Evolutionary conservation across 2,797 vertebrate species (phyloP).

Genomic region (Yasuhikotakia modesta): DNA sequence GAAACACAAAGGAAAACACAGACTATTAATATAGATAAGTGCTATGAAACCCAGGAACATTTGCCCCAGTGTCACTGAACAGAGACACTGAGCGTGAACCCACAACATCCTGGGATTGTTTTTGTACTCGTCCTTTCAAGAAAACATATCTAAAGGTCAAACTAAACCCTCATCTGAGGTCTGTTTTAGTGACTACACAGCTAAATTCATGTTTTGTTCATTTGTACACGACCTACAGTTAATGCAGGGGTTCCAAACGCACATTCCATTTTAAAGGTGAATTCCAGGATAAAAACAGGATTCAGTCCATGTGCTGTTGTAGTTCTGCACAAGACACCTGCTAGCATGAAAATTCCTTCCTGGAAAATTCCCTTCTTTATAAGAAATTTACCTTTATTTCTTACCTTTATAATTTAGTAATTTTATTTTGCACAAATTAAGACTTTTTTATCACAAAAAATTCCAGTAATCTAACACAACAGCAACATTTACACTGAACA

Average conservation of each 20-base stretch:
- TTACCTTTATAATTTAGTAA: no score
- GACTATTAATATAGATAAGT: conserved; percentile 22
- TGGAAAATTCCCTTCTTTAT: no score
- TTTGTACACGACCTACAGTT: neutral
- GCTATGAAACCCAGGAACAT: conserved; percentile 18
- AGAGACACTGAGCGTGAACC: conserved; percentile 24
- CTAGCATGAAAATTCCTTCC: neutral
- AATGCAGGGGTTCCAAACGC: conserved; percentile 1
- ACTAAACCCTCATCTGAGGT: conserved; percentile 32
- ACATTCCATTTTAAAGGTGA: conserved; percentile 19
- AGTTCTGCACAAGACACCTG: neutral
- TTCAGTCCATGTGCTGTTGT: neutral
- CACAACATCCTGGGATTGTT: conserved; percentile 74
- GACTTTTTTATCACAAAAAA: no score
- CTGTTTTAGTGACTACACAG: conserved; percentile 12
- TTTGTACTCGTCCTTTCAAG: conserved; percentile 55
- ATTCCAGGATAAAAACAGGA: conserved; percentile 13
- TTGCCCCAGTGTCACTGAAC: conserved; percentile 31
- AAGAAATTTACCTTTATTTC: no score
- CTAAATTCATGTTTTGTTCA: conserved; percentile 7
- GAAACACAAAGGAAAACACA: conserved; percentile 6
- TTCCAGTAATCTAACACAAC: no score
- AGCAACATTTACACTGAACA: neutral
- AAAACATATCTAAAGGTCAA: conserved; percentile 54
- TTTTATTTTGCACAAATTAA: no score